Percentiles rank a stretch among this genome's conserved stretches.
Conservation (phyloP, 1,140 invertebrate genomes). For the Liolophura sinensis region DNA sequence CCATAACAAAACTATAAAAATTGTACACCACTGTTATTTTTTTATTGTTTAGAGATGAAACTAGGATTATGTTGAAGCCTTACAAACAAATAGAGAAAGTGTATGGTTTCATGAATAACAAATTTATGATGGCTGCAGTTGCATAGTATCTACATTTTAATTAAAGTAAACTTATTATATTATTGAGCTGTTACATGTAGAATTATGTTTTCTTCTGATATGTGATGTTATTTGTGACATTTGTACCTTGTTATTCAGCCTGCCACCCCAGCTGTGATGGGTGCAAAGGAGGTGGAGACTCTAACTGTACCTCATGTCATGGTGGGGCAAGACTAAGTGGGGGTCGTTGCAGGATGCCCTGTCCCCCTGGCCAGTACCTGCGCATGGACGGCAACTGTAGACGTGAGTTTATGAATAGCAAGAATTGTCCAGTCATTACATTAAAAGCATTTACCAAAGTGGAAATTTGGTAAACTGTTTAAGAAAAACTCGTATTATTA, state of each 20-base stretch:
- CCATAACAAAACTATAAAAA: not conserved
- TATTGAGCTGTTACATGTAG: not conserved
- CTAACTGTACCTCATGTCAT: constrained; percentile 23
- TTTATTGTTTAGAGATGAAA: too few relatives aligned
- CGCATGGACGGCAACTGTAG: constrained; percentile 18
- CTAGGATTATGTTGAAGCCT: too few relatives aligned
- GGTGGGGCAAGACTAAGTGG: constrained; percentile 14
- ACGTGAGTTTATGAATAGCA: constrained; percentile 11
- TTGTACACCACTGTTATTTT: too few relatives aligned
- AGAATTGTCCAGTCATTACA: not conserved
- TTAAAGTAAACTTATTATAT: too few relatives aligned
- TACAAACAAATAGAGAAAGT: too few relatives aligned
- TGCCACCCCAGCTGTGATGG: constrained; percentile 30
- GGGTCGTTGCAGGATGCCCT: constrained; percentile 24
- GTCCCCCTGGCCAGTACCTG: constrained; percentile 23
- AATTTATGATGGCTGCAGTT: not conserved
- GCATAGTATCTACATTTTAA: not conserved
- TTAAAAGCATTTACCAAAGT: not conserved
- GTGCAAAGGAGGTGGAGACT: constrained; percentile 19
- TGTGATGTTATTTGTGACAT: not conserved
- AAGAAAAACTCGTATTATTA: not conserved
- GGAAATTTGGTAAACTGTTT: not conserved
- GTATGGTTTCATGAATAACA: too few relatives aligned
- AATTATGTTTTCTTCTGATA: not conserved
- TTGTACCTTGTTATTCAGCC: constrained; percentile 12